phyloP scores from a whole-genome alignment of 2,113 vertebrate species.

The Vulpes ferrilata region DNA sequence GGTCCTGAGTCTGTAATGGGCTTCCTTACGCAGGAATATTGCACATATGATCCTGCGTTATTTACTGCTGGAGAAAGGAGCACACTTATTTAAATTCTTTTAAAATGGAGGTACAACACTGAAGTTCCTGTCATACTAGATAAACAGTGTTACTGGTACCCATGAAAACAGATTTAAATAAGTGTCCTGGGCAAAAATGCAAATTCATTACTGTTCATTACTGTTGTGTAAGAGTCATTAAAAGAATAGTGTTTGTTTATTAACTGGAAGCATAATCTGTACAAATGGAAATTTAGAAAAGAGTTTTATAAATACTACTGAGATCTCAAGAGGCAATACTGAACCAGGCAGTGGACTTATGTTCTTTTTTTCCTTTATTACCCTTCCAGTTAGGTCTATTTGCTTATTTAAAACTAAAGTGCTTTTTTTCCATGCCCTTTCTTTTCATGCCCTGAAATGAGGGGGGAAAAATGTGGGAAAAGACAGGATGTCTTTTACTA shows the following conservation, averaged over 20 bases:
- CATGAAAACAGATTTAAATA: background rate
- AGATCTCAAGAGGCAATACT: background rate
- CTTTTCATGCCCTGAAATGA: background rate
- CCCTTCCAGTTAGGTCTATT: background rate
- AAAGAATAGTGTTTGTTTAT: background rate
- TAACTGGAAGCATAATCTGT: background rate
- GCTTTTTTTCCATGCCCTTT: background rate
- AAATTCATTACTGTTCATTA: background rate
- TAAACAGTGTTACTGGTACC: background rate
- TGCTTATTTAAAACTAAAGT: constrained; percentile 36
- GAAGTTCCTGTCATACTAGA: background rate
- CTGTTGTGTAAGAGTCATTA: background rate
- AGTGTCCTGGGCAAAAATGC: background rate
- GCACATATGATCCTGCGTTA: background rate
- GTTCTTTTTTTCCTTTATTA: background rate
- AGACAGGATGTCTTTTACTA: background rate
- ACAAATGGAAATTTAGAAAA: background rate
- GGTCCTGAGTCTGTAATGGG: background rate
- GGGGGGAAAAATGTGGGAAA: background rate
- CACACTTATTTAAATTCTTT: background rate
- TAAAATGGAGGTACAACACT: background rate
- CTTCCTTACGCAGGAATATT: background rate
- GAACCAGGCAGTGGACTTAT: background rate
- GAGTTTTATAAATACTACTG: background rate
- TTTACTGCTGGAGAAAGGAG: background rate